These are phyloP conservation scores for Motacilla alba DNA, from an alignment of 2,113 vertebrate species.

Conservation along the genomic window DNA sequence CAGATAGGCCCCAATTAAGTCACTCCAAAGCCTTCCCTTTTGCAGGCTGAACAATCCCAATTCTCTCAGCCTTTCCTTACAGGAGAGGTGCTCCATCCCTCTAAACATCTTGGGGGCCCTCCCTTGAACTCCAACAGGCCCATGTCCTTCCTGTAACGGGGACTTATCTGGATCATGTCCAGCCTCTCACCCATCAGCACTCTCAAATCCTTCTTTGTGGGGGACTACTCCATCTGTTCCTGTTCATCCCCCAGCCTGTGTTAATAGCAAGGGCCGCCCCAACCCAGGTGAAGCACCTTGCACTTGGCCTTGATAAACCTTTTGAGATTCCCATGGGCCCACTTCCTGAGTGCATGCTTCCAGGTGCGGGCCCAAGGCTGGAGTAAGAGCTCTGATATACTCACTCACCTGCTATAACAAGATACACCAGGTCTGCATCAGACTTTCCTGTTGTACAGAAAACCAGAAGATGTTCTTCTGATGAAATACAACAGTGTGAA, in stretches of 20 bases:
- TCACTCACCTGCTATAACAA: background rate
- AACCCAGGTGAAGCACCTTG: background rate
- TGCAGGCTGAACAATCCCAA: background rate
- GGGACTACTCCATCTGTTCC: background rate
- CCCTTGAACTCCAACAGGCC: background rate
- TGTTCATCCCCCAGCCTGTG: background rate
- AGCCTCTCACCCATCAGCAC: background rate
- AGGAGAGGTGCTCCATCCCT: background rate
- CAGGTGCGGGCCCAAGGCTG: background rate
- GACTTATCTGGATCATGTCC: background rate
- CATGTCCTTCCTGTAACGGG: background rate
- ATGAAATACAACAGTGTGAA: background rate
- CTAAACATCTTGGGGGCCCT: background rate
- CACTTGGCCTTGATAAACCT: background rate
- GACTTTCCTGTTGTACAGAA: background rate
- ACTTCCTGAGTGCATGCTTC: background rate
- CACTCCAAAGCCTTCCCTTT: background rate
- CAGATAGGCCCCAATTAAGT: background rate
- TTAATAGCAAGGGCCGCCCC: rapidly evolving
- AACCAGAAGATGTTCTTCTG: background rate
- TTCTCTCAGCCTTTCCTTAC: background rate
- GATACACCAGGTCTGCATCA: background rate
- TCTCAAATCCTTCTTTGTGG: background rate
- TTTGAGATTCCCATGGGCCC: rapidly evolving
- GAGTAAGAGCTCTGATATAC: background rate